Base-by-base conservation (phyloP, 2,797 vertebrate genomes). In the Lepilemur ruficaudatus region DNA sequence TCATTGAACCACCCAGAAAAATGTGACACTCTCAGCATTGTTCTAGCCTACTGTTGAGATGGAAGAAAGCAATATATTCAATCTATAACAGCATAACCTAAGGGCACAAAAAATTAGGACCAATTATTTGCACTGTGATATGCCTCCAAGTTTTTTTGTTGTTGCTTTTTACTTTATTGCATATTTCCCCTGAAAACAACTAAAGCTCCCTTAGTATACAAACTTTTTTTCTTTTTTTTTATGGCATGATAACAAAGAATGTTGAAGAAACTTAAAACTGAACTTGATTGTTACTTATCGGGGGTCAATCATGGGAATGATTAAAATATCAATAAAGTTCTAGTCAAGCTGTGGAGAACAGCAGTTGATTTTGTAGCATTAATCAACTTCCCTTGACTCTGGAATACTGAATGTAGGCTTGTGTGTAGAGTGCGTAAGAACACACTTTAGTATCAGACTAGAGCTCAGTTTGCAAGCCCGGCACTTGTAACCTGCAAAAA, bases 221-320 rank as follows among this genome's bases (percentile, higher is more conserved):
- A 81, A 43, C 17, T 20, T 81, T 20, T 30, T 50, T 63, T 63
- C 76, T 70, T 25, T 0, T 63, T 82, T 70, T 25, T 0, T 20
- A 65, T 6, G 6, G 15, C 23, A 55, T 52, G 18, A 72, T 50
- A 92, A 23, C 28, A 25, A 70, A 84, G 3, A 57, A 11, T 30
- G 23, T 14, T 78, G 72, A 90, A 85, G 48, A 93, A 83, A 89
- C 59, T 83, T 80, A 91, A 82, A 88, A 91, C 41, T 69, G 23
- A 81, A 91, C 41, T 69, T 43, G 15, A 83, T 72, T 81, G 3
- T 72, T 86, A 55, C 38, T 95, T 59, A 67, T 87, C 35, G n/a
- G 90, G 4, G 25, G n/a, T 72, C 61, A 85, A 11, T 82, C 30
- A 69, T 5, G 89, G 50, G n/a, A 67, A 65, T 59, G 32, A 72